Percentiles rank a stretch among this genome's conserved stretches.
Evolutionary conservation across 2,113 vertebrate genomes (phyloP).

Genomic region (Daubentonia madagascariensis): DNA sequence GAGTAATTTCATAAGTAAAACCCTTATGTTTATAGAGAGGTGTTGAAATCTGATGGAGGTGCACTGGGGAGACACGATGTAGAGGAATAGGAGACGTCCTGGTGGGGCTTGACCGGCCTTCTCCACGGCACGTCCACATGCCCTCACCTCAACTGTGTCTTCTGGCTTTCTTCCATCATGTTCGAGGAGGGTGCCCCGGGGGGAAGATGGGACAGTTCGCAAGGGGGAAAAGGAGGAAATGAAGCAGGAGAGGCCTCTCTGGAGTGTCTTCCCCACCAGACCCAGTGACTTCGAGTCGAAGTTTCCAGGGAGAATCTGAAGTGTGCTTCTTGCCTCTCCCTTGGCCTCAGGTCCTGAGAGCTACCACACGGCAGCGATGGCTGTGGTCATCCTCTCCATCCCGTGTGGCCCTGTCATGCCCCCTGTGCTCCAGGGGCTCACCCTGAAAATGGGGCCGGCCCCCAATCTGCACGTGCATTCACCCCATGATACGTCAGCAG

Average conservation of each 20-base stretch:
- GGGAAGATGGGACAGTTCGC: no score
- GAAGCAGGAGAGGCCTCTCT: fast-evolving
- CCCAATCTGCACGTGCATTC: neutral
- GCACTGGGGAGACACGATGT: fast-evolving
- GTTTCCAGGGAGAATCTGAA: neutral
- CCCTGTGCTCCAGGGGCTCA: no score
- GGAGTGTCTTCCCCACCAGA: neutral
- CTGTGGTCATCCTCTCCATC: fast-evolving
- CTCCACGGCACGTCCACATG: fast-evolving
- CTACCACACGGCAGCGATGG: fast-evolving
- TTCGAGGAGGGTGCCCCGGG: neutral
- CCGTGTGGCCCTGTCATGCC: fast-evolving
- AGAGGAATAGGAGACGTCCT: fast-evolving
- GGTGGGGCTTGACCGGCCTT: fast-evolving
- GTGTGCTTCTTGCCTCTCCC: neutral
- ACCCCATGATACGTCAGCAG: neutral
- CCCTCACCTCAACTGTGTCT: fast-evolving
- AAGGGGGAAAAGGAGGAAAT: no score
- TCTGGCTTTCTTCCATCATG: neutral
- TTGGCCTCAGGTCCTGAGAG: neutral
- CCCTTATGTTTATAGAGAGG: neutral
- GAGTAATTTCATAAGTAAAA: neutral
- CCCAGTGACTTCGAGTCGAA: neutral
- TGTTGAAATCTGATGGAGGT: fast-evolving
- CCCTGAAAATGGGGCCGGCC: neutral